Evolutionary conservation across 2,797 vertebrate species (phyloP).

Genomic region (Pangasius krempfi): DNA sequence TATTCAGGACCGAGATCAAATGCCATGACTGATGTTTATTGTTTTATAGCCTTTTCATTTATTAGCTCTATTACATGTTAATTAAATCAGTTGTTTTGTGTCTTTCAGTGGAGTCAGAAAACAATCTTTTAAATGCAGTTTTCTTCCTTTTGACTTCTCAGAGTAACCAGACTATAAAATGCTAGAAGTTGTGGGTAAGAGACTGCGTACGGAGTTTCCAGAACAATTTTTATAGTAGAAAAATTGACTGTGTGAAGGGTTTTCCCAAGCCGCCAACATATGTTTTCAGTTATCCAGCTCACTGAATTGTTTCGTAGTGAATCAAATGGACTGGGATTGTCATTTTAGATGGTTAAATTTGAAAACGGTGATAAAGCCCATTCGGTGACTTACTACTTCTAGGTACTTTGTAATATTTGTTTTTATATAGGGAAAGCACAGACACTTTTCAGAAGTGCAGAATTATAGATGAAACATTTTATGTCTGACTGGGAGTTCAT

Average conservation of each 20-base stretch:
- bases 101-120: background rate
- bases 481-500: background rate
- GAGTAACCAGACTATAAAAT: background rate
- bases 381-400: too few species aligned
- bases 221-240: background rate
- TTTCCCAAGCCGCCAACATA: background rate
- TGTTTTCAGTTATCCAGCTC: background rate
- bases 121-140: background rate
- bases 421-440: background rate
- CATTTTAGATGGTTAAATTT: background rate
- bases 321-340: background rate
- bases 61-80: background rate
- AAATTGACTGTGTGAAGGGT: background rate
- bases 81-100: background rate
- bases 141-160: background rate
- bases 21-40: background rate
- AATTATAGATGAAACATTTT: background rate
- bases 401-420: background rate
- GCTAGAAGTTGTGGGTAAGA: background rate
- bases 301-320: background rate
- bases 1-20: background rate
- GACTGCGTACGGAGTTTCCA: background rate
- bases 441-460: background rate
- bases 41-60: background rate
- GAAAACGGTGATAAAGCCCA: background rate